These are phyloP conservation scores for Ambastaia sidthimunki DNA, from an alignment of 2,797 vertebrate species.

Conservation along the genomic window DNA sequence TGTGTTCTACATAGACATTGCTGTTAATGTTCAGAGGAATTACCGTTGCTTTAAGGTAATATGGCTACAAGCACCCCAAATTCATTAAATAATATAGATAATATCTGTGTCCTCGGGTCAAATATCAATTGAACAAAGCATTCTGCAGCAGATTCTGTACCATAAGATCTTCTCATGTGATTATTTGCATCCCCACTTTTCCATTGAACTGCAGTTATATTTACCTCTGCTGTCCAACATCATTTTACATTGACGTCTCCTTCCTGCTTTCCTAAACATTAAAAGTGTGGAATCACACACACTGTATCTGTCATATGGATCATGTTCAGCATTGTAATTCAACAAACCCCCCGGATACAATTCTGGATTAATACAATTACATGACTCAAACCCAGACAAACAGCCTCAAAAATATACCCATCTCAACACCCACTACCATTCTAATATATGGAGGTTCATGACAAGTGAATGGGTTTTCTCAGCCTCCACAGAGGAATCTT, in stretches of 20 bases:
- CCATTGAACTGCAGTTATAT: slow-evolving; percentile 47
- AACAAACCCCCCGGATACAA: not conserved
- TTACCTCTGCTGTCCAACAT: slow-evolving; percentile 56
- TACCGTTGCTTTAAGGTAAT: slow-evolving; percentile 66
- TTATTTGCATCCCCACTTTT: slow-evolving; percentile 50
- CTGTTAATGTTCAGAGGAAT: slow-evolving; percentile 65
- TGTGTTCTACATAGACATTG: slow-evolving; percentile 59
- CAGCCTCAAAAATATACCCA: not conserved
- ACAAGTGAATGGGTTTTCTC: slow-evolving; percentile 1
- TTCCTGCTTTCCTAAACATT: slow-evolving; percentile 61
- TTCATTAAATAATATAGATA: slow-evolving; percentile 76
- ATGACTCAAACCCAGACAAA: not conserved
- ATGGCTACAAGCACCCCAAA: slow-evolving; percentile 68
- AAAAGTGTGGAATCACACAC: slow-evolving; percentile 7
- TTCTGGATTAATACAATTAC: not conserved
- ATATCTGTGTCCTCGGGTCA: slow-evolving; percentile 73
- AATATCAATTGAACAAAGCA: slow-evolving; percentile 67
- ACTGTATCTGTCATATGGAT: slow-evolving; percentile 1
- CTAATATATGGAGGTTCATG: not conserved
- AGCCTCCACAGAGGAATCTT: not conserved
- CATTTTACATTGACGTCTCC: slow-evolving; percentile 63
- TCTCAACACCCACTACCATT: not conserved
- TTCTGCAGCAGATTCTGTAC: slow-evolving; percentile 71
- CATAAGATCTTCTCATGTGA: slow-evolving; percentile 50
- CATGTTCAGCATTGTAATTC: not conserved